A percentile compares a stretch with the other conserved stretches of the same genome.
Evolutionary conservation across 2,113 vertebrate species (phyloP).

Genomic region (Collichthys lucidus): DNA sequence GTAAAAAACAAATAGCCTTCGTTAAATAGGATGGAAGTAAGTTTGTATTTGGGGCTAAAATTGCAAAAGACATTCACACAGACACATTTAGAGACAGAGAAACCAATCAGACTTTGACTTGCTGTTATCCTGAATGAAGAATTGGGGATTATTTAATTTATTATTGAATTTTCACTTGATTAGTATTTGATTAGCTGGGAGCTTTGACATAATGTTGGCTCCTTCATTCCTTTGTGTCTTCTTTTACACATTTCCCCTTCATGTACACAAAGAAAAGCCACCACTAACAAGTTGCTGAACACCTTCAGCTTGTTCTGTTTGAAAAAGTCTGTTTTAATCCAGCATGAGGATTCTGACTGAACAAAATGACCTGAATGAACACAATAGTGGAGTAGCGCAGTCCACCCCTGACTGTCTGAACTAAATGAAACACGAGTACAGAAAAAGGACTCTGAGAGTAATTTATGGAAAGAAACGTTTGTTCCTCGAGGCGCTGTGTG

Average conservation of each 20-base stretch:
- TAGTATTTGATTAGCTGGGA: background rate
- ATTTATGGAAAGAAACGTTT: conserved; percentile 11
- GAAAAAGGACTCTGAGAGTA: conserved; percentile 6
- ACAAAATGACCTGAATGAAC: background rate
- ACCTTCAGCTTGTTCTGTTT: background rate
- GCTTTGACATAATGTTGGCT: background rate
- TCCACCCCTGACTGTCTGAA: background rate
- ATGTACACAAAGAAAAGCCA: background rate
- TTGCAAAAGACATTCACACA: background rate
- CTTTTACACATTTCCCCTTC: background rate
- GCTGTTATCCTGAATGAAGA: background rate
- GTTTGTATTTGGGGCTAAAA: background rate
- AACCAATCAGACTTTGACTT: background rate
- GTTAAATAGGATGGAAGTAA: background rate
- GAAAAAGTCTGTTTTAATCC: background rate
- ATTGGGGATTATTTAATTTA: background rate
- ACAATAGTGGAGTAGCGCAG: background rate
- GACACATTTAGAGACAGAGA: background rate
- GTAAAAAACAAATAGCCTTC: background rate
- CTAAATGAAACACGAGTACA: conserved; percentile 27
- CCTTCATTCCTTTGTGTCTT: background rate
- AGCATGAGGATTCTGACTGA: background rate
- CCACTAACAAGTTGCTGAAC: background rate
- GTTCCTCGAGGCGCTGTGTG: background rate
- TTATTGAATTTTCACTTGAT: background rate